These are phyloP conservation scores for Lysiphlebus fabarum DNA, from an alignment of 1,140 invertebrate species.

Conservation along the genomic window DNA sequence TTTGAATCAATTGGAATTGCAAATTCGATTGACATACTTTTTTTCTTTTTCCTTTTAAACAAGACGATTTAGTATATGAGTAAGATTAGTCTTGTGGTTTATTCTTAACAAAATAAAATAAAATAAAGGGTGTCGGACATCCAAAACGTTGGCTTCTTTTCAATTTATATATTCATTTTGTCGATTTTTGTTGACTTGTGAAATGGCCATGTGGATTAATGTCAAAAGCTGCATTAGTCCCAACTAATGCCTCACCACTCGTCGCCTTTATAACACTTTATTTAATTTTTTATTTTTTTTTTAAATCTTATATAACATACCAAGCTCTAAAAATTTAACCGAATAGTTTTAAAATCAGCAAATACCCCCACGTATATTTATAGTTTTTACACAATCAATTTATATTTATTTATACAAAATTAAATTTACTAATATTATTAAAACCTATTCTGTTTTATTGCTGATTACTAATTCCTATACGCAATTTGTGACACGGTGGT, in stretches of 20 bases:
- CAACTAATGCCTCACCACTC: conserved; percentile 22
- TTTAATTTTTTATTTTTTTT: conserved; percentile 10
- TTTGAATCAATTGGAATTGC: conserved; percentile 17
- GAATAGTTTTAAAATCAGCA: not conserved
- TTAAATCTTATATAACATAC: not conserved
- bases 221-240: conserved; percentile 21
- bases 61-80: not conserved
- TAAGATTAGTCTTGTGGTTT: conserved; percentile 7
- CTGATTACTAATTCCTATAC: no score
- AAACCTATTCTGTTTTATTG: no score
- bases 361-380: no score
- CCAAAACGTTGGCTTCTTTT: not conserved
- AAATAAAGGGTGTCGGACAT: not conserved
- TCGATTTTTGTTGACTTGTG: conserved; percentile 6
- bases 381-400: no score
- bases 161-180: not conserved
- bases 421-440: no score
- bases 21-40: conserved; percentile 13
- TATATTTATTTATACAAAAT: no score
- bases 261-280: conserved; percentile 10
- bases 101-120: not conserved
- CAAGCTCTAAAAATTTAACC: no score
- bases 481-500: no score
- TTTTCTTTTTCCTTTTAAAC: not conserved
- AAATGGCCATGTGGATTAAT: conserved; percentile 20